phyloP scores from a whole-genome alignment of 2,888 invertebrate genomes.

The Galerucella calmariensis region DNA sequence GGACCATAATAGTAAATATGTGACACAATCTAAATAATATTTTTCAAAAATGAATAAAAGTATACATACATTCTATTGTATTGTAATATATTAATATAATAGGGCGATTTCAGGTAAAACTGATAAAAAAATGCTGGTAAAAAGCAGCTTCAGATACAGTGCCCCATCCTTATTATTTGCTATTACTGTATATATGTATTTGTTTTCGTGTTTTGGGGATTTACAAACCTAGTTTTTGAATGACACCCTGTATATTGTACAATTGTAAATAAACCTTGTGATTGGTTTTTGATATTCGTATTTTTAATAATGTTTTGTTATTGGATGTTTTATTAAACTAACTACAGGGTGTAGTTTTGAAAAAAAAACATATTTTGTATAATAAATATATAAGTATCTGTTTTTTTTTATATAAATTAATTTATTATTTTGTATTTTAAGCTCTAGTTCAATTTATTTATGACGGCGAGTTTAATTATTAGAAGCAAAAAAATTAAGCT shows the following conservation, averaged over 20 bases:
- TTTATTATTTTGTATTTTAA: slow-evolving; percentile 29
- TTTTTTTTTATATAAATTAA: slow-evolving; percentile 27
- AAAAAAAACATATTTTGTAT: slow-evolving; percentile 22
- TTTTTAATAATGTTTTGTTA: slow-evolving; percentile 29
- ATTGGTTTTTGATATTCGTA: slow-evolving; percentile 35
- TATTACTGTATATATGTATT: too few species aligned
- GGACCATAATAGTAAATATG: neutral
- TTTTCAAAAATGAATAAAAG: too few species aligned
- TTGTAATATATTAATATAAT: too few species aligned
- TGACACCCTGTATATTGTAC: slow-evolving; percentile 34
- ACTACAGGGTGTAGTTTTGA: slow-evolving; percentile 29
- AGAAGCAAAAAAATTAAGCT: neutral
- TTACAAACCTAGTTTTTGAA: slow-evolving; percentile 20
- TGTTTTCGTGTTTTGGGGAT: neutral
- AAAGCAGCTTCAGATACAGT: neutral
- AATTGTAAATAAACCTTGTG: slow-evolving; percentile 32
- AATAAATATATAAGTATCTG: slow-evolving; percentile 24
- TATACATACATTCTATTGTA: too few species aligned
- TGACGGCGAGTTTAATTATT: slow-evolving; percentile 19
- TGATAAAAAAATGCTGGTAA: too few species aligned
- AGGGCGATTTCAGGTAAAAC: too few species aligned
- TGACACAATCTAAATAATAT: neutral
- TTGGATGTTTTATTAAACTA: slow-evolving; percentile 29
- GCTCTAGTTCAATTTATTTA: slow-evolving; percentile 25
- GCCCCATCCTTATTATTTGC: neutral